These are phyloP conservation scores for Drosophila takahashii DNA, from an alignment of 1,140 invertebrate genomes.

Conservation along the genomic window DNA sequence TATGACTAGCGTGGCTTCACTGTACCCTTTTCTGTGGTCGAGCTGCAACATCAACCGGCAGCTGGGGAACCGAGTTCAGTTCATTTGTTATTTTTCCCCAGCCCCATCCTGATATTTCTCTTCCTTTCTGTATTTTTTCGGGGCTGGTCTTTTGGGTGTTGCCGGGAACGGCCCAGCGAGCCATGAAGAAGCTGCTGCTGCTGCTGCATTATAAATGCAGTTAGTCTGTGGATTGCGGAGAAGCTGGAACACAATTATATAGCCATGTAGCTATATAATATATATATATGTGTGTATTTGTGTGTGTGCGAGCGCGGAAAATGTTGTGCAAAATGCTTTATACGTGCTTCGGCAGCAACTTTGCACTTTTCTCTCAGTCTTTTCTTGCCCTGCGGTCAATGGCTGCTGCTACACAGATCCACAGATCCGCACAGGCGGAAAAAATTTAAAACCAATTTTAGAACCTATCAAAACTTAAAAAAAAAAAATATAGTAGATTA, in stretches of 20 bases:
- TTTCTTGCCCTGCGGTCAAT: constrained; percentile 54
- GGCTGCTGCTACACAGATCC: constrained; percentile 47
- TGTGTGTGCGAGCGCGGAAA: constrained; percentile 70
- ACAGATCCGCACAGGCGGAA: constrained; percentile 6
- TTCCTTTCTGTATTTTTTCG: constrained; percentile 15
- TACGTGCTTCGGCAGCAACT: constrained; percentile 63
- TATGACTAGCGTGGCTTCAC: constrained; percentile 13
- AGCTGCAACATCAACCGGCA: constrained; percentile 27
- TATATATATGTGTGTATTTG: constrained; percentile 14
- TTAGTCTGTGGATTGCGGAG: constrained; percentile 60
- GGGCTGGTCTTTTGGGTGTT: constrained; percentile 76
- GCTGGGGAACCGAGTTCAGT: constrained; percentile 46
- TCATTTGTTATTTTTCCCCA: constrained; percentile 64
- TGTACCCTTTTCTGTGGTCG: constrained; percentile 31
- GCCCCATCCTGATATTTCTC: constrained; percentile 42
- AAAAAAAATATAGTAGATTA: too few species aligned
- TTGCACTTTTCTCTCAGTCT: constrained; percentile 45
- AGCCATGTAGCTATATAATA: not conserved
- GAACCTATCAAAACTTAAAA: not conserved
- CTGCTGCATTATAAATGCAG: constrained; percentile 81
- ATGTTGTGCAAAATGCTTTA: constrained; percentile 78
- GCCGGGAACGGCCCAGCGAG: constrained; percentile 71
- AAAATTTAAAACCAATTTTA: not conserved
- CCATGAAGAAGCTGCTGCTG: constrained; percentile 80
- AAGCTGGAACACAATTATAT: constrained; percentile 72